Conservation (phyloP, 2,888 invertebrate genomes). For the Rhynchonema sp. region DNA sequence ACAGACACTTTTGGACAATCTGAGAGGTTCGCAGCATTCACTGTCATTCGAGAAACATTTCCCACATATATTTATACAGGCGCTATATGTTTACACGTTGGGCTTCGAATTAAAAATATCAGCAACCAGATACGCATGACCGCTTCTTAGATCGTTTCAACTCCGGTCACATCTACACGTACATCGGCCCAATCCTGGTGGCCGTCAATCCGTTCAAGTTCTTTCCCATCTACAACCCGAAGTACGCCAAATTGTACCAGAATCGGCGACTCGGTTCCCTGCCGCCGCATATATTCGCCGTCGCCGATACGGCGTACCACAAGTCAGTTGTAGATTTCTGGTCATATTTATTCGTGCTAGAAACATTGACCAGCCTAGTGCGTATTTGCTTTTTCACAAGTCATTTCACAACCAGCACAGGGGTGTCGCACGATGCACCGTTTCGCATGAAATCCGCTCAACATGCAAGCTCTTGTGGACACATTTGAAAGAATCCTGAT, state of each 20-base stretch:
- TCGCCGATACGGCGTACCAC: constrained; percentile 33
- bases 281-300: constrained; percentile 89
- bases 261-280: constrained; percentile 71
- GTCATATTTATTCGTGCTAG: neutral
- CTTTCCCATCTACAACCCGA: constrained; percentile 91
- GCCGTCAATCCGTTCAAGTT: constrained; percentile 72
- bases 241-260: constrained; percentile 84
- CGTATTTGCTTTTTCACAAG: too few species aligned
- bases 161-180: constrained; percentile 82
- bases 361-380: too few species aligned
- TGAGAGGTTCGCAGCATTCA: too few species aligned
- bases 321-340: constrained; percentile 13
- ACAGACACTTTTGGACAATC: constrained; percentile 69
- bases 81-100: neutral
- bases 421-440: too few species aligned
- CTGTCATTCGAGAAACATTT: too few species aligned
- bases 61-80: constrained; percentile 30
- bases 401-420: too few species aligned
- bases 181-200: constrained; percentile 71
- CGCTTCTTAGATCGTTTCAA: constrained; percentile 61
- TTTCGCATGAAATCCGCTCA: too few species aligned
- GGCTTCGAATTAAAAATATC: neutral
- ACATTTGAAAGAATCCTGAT: too few species aligned
- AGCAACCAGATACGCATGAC: too few species aligned
- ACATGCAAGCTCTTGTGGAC: too few species aligned